Evolutionary conservation across 2,113 vertebrate species (phyloP).

Genomic region (Anhinga anhinga): DNA sequence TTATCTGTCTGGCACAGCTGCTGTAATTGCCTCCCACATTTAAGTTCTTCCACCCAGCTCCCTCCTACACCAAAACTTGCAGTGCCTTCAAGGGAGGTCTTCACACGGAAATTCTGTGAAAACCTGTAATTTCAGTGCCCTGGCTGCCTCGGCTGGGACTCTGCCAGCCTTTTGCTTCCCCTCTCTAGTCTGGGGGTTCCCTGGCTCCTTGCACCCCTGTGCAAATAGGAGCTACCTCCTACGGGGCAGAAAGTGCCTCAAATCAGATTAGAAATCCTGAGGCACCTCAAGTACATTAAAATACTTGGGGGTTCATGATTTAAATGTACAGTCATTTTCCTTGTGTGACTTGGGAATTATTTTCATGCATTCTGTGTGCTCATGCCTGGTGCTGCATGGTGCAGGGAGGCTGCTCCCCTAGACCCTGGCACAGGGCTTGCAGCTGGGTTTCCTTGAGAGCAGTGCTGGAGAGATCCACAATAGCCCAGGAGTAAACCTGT

Average conservation of each 20-base stretch:
- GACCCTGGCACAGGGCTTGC: fast-evolving
- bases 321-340: neutral
- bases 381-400: fast-evolving
- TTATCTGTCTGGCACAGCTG: neutral
- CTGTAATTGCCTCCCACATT: neutral
- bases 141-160: neutral
- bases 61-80: neutral
- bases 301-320: neutral
- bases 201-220: neutral
- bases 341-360: neutral
- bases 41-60: neutral
- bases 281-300: neutral
- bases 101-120: neutral
- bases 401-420: neutral
- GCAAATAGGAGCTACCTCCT: neutral
- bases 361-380: neutral
- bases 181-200: neutral
- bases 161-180: neutral
- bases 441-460: neutral
- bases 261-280: neutral
- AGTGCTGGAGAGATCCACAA: neutral
- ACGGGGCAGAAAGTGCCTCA: neutral
- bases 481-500: neutral
- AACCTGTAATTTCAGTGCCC: neutral
- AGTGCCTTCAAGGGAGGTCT: neutral